Conservation (phyloP, 2,113 vertebrate genomes). For the Oreochromis spilurus region DNA sequence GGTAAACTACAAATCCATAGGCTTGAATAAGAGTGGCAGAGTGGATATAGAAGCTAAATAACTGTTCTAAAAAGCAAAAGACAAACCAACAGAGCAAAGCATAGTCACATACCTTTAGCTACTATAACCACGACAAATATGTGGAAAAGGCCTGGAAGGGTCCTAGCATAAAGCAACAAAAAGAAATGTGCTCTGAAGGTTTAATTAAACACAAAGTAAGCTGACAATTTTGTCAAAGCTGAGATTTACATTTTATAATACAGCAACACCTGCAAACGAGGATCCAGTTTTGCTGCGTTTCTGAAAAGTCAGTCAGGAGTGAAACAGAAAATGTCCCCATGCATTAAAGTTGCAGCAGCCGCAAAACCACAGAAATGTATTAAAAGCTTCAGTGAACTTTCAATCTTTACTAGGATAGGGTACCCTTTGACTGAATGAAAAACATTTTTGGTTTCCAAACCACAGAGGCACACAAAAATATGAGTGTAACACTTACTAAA, state of each 20-base stretch:
- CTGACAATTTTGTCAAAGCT: neutral
- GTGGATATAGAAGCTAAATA: neutral
- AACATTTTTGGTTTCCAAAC: neutral
- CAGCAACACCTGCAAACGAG: neutral
- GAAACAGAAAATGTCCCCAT: slow-evolving; percentile 7
- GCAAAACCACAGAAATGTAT: neutral
- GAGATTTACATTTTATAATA: neutral
- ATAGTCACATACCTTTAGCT: neutral
- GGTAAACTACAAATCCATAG: neutral
- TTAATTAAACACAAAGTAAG: neutral
- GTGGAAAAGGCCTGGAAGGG: neutral
- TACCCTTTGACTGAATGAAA: neutral
- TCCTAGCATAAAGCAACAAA: neutral
- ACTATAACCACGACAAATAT: neutral
- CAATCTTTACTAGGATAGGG: neutral
- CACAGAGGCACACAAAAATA: neutral
- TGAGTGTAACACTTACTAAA: neutral
- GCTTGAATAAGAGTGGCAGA: neutral
- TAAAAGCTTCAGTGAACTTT: slow-evolving; percentile 4
- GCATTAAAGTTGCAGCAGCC: slow-evolving; percentile 12
- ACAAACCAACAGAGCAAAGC: neutral
- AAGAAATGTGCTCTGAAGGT: neutral
- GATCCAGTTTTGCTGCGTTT: neutral
- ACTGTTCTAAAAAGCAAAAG: neutral
- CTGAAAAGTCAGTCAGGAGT: neutral